A percentile compares a stretch with the other conserved stretches of the same genome.
Evolutionary conservation across 64 coral and sea anemone genomes (phyloP).

Genomic region (Orbicella faveolata): DNA sequence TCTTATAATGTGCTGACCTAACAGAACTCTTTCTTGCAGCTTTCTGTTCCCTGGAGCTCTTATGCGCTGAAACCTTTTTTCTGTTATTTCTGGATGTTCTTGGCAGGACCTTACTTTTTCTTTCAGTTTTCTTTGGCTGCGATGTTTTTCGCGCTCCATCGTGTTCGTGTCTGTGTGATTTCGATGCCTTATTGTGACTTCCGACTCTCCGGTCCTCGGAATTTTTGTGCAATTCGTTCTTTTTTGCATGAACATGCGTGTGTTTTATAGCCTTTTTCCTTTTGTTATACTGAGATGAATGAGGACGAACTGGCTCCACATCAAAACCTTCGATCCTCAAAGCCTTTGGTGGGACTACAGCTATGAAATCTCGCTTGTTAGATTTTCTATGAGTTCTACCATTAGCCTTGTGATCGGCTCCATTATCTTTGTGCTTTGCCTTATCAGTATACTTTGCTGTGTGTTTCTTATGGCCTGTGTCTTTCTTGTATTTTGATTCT

Average conservation of each 20-base stretch:
- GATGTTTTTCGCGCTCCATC: neutral
- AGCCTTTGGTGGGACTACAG: constrained; percentile 1
- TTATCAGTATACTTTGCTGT: neutral
- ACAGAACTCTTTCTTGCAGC: neutral
- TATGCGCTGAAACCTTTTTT: neutral
- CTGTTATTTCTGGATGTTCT: neutral
- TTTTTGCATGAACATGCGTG: neutral
- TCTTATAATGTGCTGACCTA: neutral
- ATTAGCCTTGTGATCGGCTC: neutral
- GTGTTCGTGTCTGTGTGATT: neutral
- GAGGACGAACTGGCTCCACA: neutral
- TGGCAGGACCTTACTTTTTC: neutral
- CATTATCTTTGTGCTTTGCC: neutral
- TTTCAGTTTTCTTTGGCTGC: neutral
- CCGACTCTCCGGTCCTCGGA: neutral
- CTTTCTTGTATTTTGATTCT: neutral
- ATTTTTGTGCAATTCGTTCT: neutral
- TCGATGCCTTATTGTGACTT: neutral
- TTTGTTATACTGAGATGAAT: neutral
- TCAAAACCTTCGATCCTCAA: constrained; percentile 27
- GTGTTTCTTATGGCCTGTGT: neutral
- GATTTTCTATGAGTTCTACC: neutral
- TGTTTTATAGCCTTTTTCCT: neutral
- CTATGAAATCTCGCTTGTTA: constrained; percentile 29
- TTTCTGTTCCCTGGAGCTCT: neutral